Conservation (phyloP, 2,888 invertebrate genomes). For the Amiota mariae region DNA sequence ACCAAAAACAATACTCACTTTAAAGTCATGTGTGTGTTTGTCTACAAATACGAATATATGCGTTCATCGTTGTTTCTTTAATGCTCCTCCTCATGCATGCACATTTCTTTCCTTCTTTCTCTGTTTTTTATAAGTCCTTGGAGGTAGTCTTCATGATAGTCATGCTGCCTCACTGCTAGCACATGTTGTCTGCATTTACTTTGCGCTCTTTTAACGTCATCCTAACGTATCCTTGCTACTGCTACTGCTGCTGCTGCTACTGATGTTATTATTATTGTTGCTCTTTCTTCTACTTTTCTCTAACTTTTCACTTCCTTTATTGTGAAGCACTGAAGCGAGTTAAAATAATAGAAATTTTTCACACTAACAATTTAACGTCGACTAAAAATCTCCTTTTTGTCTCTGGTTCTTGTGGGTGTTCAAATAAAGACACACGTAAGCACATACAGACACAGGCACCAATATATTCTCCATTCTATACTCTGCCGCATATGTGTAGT, state of each 20-base stretch:
- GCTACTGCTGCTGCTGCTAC: no score
- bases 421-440: no score
- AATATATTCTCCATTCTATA: background rate
- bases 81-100: background rate
- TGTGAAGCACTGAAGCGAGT: constrained; percentile 17
- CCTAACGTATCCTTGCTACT: background rate
- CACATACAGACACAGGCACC: background rate
- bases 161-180: background rate
- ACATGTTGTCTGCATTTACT: constrained; percentile 22
- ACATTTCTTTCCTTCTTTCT: background rate
- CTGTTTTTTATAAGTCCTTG: constrained; percentile 7
- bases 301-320: background rate
- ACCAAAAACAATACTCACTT: constrained; percentile 12
- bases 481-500: background rate
- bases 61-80: background rate
- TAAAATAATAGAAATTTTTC: constrained; percentile 27
- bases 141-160: background rate
- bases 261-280: background rate
- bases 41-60: background rate
- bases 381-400: background rate
- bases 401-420: background rate
- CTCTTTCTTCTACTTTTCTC: background rate
- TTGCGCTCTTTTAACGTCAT: background rate
- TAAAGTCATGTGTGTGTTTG: background rate
- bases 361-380: constrained; percentile 21